A percentile compares a stretch with the other conserved stretches of the same genome.
Conservation (phyloP, 2,113 vertebrate genomes). For the Sakesphorus luctuosus region DNA sequence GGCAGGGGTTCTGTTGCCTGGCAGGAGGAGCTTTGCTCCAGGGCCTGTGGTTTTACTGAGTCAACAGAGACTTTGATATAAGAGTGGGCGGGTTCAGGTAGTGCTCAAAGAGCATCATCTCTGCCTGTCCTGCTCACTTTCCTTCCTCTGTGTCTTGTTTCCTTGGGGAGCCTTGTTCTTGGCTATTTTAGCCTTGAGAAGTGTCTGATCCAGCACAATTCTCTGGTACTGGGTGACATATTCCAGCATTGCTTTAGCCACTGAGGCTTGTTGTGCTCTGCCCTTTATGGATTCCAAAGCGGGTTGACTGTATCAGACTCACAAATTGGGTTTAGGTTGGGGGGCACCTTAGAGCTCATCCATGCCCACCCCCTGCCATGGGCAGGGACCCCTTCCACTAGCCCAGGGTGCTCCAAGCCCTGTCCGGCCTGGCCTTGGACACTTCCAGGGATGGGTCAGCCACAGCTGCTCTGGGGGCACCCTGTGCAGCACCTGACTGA, state of each 20-base stretch:
- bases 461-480: neutral
- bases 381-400: no score
- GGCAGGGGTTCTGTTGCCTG: neutral
- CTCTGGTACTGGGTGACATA: fast-evolving
- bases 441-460: no score
- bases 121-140: neutral
- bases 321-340: neutral
- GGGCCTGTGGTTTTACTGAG: neutral
- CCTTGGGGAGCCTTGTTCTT: neutral
- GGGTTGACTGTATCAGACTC: neutral
- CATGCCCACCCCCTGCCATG: neutral
- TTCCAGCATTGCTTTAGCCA: neutral
- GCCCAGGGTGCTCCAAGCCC: no score
- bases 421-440: no score
- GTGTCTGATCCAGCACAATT: neutral
- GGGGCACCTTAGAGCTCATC: neutral
- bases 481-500: neutral
- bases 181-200: neutral
- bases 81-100: neutral
- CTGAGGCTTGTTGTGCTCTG: neutral
- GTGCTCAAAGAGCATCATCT: neutral
- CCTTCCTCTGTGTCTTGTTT: neutral
- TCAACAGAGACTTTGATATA: neutral
- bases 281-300: neutral
- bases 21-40: neutral